Evolutionary conservation across 2,888 invertebrate species (phyloP), one percentile per base, ranked within the genome.

Genomic region (Tinea semifulvella): DNA sequence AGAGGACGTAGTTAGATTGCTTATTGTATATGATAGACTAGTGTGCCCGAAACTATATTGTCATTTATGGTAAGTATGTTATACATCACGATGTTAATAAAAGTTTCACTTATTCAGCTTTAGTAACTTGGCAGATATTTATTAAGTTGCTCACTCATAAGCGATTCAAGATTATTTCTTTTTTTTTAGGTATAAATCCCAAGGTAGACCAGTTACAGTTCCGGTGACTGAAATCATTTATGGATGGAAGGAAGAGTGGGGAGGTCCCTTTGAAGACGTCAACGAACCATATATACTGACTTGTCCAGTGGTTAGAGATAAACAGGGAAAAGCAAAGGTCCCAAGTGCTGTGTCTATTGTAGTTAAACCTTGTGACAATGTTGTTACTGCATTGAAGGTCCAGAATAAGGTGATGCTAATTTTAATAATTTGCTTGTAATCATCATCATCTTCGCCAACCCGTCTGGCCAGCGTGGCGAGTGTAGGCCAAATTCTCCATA

Each of bases 21-120:
- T 36, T 14, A 17, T 36, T 5, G 14, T 7, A 4, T 14, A 17
- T 14, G 16, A 36, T 36, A 18, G 6, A 11, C 5, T 17, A 17
- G 16, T 14, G 18, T 36, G 36, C 14, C 14, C 36, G 3, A 36
- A 36, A 36, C 36, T 36, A 7, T 36, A 36, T 11, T 36, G 36
- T 36, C 36, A 36, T 17, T 36, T 36, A 16, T 36, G 36, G 36
- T 36, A 14, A 36, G 36, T 36, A 14, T 17, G 4, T 28, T 8
- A 22, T 22, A 8, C 8, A 22, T 7, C 22, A n/a, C n/a, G n/a
- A n/a, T n/a, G n/a, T n/a, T n/a, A n/a, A n/a, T n/a, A n/a, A n/a
- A n/a, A n/a, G n/a, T n/a, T n/a, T n/a, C n/a, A n/a, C n/a, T n/a
- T n/a, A n/a, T n/a, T n/a, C n/a, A n/a, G n/a, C n/a, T n/a, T n/a